Evolutionary conservation across 2,888 invertebrate species (phyloP), one percentile per base, ranked within the genome.

Genomic region (Ephialtes manifestator): DNA sequence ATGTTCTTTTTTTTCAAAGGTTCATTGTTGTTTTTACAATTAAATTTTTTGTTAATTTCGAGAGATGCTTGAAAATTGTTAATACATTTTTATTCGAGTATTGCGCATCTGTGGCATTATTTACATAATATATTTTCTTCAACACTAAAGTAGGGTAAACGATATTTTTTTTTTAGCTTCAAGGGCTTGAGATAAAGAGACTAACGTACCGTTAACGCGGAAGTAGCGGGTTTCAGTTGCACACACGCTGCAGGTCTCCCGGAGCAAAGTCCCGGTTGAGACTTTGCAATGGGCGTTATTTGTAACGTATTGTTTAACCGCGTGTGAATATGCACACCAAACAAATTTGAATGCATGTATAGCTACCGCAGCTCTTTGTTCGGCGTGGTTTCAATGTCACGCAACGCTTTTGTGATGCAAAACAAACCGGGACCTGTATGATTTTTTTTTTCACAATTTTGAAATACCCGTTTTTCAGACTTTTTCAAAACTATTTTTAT

Each of bases 121-220:
- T 58, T 24, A 24, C 13, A 28, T 24, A 24, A 28, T 24, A 13
- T 28, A 13, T 13, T 58, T 13, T 2, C 28, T 8, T 28, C 28
- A 24, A 58, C 58, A 13, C 13, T n/a, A n/a, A 15, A 4, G 24
- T 28, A 13, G 58, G 58, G 15, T 60, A 13, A 31, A 31, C 7
- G 15, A 4, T 24, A 4, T 24, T 24, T 7, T 60, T 60, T 24
- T 31, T 60, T 39, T 10, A 10, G 31, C 31, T 15, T 15, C 31
- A 31, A 60, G 28, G 60, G 15, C 31, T 81, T 13, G 65, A 51
- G 46, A 58, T 72, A 81, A 72, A 18, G 20, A 77, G 75, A 72
- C 18, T 72, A 58, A 51, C 39, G 60, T 71, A 80, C 84, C 76
- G 84, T 67, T 82, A 80, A 84, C 65, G 80, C 80, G 84, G 84